phyloP scores from a whole-genome alignment of 2,888 invertebrate species.

The Mimachlamys varia region DNA sequence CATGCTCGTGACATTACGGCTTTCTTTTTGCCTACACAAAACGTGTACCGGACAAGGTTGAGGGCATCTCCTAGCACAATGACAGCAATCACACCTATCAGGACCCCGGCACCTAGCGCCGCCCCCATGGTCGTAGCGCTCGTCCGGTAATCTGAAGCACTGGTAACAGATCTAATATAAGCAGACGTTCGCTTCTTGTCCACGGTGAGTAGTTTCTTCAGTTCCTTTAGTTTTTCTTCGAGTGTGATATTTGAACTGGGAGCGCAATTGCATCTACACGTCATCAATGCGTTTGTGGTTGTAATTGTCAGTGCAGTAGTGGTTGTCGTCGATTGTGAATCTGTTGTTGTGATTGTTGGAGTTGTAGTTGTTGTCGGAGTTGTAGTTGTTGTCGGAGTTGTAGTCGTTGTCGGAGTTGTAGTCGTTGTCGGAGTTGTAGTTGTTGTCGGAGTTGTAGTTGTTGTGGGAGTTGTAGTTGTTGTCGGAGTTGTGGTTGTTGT shows the following conservation, averaged over 20 bases:
- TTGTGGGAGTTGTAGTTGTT: neutral
- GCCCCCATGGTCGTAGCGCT: conserved; percentile 1
- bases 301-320: neutral
- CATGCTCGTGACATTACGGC: neutral
- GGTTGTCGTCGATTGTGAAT: neutral
- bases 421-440: neutral
- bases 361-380: neutral
- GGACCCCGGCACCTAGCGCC: neutral
- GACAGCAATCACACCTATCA: neutral
- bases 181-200: neutral
- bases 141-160: neutral
- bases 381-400: neutral
- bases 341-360: neutral
- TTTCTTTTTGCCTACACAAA: neutral
- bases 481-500: neutral
- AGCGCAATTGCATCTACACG: neutral
- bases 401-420: neutral
- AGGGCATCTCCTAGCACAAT: neutral
- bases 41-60: neutral
- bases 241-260: neutral
- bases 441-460: neutral
- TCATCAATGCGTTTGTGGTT: neutral
- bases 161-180: neutral
- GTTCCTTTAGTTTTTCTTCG: neutral
- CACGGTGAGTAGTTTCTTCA: neutral